Evolutionary conservation across 2,888 invertebrate genomes (phyloP).

Genomic region (Andrena trimmerana): DNA sequence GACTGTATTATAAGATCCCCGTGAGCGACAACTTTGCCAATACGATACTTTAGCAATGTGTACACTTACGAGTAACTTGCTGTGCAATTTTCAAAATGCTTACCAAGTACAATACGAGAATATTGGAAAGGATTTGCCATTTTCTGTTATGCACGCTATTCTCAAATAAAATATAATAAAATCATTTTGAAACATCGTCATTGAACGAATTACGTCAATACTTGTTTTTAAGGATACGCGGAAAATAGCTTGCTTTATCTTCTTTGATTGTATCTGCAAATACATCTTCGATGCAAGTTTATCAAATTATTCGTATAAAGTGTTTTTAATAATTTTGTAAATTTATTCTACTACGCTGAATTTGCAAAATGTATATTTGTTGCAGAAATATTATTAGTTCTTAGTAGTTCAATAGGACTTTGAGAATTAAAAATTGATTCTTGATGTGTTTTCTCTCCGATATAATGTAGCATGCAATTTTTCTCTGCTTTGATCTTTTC

Average conservation of each 20-base stretch:
- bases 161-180: conserved; percentile 49
- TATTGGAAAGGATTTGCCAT: conserved; percentile 46
- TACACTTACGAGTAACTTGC: conserved; percentile 71
- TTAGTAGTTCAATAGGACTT: neutral
- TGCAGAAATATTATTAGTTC: neutral
- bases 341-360: conserved; percentile 17
- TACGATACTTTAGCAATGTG: conserved; percentile 60
- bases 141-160: conserved; percentile 53
- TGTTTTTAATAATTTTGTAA: conserved; percentile 22
- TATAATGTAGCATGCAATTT: neutral
- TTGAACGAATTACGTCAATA: neutral
- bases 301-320: conserved; percentile 19
- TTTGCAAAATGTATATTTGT: neutral
- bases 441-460: neutral
- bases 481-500: neutral
- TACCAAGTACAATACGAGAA: conserved; percentile 55
- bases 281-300: conserved; percentile 16
- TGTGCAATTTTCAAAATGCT: conserved; percentile 74
- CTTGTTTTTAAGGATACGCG: conserved; percentile 4
- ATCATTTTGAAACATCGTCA: conserved; percentile 29
- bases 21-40: conserved; percentile 59
- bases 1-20: conserved; percentile 74
- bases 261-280: conserved; percentile 14
- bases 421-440: neutral
- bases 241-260: conserved; percentile 22